Conservation (phyloP, 2,797 vertebrate species). For the Hafferia zeledoni region DNA sequence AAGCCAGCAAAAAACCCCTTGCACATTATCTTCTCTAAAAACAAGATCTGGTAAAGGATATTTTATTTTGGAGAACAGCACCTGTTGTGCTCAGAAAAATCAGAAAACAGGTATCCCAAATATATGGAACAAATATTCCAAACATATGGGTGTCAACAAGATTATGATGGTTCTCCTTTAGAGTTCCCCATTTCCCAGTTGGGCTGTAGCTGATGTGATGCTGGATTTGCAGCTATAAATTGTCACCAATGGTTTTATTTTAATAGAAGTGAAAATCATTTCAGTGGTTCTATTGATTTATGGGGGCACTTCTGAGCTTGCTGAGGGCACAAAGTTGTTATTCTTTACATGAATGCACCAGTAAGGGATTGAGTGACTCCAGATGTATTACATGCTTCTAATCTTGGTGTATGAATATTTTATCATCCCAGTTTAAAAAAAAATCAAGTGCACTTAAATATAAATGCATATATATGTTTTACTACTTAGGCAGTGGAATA, state of each 20-base stretch:
- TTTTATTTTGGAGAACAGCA: neutral
- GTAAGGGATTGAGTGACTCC: neutral
- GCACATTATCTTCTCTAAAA: neutral
- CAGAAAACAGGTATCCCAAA: neutral
- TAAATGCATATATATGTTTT: neutral
- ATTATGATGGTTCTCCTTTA: neutral
- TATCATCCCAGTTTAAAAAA: neutral
- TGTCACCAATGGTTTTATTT: neutral
- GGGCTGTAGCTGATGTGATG: neutral
- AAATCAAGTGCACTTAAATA: neutral
- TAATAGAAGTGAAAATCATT: neutral
- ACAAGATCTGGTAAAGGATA: neutral
- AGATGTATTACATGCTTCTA: neutral
- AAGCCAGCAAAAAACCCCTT: neutral
- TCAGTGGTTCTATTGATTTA: constrained; percentile 6
- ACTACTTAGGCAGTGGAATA: neutral
- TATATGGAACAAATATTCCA: neutral
- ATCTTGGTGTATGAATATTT: neutral
- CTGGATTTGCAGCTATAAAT: neutral
- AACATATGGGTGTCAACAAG: neutral
- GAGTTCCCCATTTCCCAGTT: neutral
- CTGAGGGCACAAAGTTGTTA: neutral
- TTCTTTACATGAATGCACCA: neutral
- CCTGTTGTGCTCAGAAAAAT: neutral
- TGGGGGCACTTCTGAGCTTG: neutral